Evolutionary conservation across 2,888 invertebrate genomes (phyloP).

Genomic region (Mimumesa dahlbomi): DNA sequence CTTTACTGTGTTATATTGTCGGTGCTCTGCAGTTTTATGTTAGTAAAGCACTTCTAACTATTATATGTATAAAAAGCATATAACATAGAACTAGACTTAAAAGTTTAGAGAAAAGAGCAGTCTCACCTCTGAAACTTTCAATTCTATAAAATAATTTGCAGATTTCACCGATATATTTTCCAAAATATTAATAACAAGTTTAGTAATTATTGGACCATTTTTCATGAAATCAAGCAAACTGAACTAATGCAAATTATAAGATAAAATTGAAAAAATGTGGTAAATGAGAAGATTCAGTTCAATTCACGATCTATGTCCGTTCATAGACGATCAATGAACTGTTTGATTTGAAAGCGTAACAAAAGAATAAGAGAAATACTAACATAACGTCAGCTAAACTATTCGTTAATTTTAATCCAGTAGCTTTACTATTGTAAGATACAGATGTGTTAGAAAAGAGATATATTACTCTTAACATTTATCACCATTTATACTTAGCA

Average conservation of each 20-base stretch:
- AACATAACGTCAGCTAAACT: conserved; percentile 30
- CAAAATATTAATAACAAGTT: too few relatives aligned
- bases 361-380: conserved; percentile 35
- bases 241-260: conserved; percentile 28
- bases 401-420: conserved; percentile 19
- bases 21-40: too few relatives aligned
- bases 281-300: conserved; percentile 18
- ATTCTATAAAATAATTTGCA: neutral
- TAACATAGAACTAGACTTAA: neutral
- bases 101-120: too few relatives aligned
- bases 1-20: too few relatives aligned
- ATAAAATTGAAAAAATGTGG: conserved; percentile 20
- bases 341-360: conserved; percentile 32
- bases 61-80: neutral
- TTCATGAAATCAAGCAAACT: conserved; percentile 3
- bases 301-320: conserved; percentile 31
- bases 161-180: too few relatives aligned
- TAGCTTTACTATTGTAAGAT: conserved; percentile 30
- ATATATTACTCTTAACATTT: conserved; percentile 67
- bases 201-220: too few relatives aligned
- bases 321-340: conserved; percentile 19
- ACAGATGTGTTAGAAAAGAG: conserved; percentile 72
- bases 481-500: conserved; percentile 31
- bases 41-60: too few relatives aligned
- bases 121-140: neutral